phyloP scores from a whole-genome alignment of 2,797 vertebrate genomes.

The Neosilurus hyrtlii region DNA sequence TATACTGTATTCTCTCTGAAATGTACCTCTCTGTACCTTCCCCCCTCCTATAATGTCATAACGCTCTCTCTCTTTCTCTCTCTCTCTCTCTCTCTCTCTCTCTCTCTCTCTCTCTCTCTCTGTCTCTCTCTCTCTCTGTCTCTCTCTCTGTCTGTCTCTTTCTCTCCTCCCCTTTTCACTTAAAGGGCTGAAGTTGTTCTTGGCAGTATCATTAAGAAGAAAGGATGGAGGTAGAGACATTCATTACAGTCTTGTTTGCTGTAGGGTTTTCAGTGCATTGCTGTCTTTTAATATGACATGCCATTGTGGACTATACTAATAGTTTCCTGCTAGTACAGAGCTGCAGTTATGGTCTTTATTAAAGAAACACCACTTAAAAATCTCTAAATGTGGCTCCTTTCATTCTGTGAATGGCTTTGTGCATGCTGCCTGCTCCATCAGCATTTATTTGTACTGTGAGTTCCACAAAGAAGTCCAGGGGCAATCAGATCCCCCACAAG shows the following conservation, averaged over 20 bases:
- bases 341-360: background rate
- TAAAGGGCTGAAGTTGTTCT: slow-evolving; percentile 87
- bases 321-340: background rate
- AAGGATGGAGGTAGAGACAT: slow-evolving; percentile 87
- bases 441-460: slow-evolving; percentile 18
- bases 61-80: background rate
- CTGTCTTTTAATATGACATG: slow-evolving; percentile 23
- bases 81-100: background rate
- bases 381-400: background rate
- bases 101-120: background rate
- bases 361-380: background rate
- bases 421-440: slow-evolving; percentile 11
- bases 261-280: background rate
- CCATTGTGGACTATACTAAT: background rate
- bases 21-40: no score
- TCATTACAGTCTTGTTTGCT: background rate
- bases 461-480: background rate
- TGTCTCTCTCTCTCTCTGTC: background rate
- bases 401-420: slow-evolving; percentile 49
- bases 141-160: no score
- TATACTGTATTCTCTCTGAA: background rate
- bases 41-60: background rate
- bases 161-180: background rate
- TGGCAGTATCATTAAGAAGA: slow-evolving; percentile 93
- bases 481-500: background rate